phyloP scores from a whole-genome alignment of 1,140 invertebrate species.

The Ericerus pela region DNA sequence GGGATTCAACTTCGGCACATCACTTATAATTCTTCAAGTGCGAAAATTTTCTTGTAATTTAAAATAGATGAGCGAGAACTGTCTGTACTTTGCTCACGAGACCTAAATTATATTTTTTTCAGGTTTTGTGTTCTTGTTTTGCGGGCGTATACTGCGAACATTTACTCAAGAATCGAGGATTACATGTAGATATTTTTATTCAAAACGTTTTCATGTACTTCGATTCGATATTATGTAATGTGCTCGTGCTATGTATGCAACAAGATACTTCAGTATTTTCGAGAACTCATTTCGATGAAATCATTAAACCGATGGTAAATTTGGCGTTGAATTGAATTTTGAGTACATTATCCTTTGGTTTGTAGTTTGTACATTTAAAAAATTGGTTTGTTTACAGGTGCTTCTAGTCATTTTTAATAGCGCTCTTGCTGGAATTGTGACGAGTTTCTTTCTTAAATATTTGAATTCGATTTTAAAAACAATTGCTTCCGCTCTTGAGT shows the following conservation, averaged over 20 bases:
- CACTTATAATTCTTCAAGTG: neutral
- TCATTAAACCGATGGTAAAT: neutral
- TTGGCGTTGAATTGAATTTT: too few species aligned
- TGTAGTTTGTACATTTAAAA: conserved; percentile 17
- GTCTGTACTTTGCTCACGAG: conserved; percentile 19
- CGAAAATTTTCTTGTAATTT: neutral
- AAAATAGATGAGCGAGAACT: too few species aligned
- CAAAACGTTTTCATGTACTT: conserved; percentile 95
- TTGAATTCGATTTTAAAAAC: conserved; percentile 93
- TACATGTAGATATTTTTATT: conserved; percentile 72
- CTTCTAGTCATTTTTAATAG: conserved; percentile 77
- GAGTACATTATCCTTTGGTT: neutral
- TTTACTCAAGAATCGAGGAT: conserved; percentile 67
- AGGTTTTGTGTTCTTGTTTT: conserved; percentile 82
- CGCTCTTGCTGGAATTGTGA: conserved; percentile 79
- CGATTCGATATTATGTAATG: conserved; percentile 83
- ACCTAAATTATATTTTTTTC: too few species aligned
- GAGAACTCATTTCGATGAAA: neutral
- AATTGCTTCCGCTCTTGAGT: conserved; percentile 84
- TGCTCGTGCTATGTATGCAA: conserved; percentile 46
- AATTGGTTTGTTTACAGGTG: conserved; percentile 38
- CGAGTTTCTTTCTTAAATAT: conserved; percentile 81
- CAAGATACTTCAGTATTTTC: conserved; percentile 45
- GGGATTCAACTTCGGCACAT: neutral
- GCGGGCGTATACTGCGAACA: conserved; percentile 96